Evolutionary conservation across 2,888 invertebrate genomes (phyloP), one percentile per base, ranked within the genome.

Genomic region (Agrotis exclamationis): DNA sequence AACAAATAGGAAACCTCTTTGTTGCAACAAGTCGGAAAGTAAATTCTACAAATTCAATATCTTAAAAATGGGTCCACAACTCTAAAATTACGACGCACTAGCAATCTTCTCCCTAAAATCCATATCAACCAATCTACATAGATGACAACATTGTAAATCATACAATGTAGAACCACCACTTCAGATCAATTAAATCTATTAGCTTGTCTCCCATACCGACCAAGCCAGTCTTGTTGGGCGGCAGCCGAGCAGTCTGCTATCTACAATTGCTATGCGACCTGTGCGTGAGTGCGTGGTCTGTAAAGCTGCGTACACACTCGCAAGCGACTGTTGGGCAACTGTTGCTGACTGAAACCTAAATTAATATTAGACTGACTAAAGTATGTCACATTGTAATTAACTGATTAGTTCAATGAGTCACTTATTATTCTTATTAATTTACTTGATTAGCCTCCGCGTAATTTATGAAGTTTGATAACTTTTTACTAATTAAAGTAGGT

Each of bases 241-340:
- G 92, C 88, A 89, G 94, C 92, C 93, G 92, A 74, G 91, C 93
- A 87, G 93, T 93, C 93, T 93, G 92, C 89, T 66, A 66, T 77
- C 82, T 79, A 76, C 85, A 84, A 88, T 89, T 89, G 83, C 86
- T 88, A 89, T 88, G 87, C 89, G 83, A 64, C 73, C 73, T 76
- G 76, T 79, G 89, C 86, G 72, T 79, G 80, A 82, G 80, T 82
- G 78, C 62, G 78, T 80, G 67, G 45, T 11, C 24, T n/a, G 69
- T 74, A 69, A 69, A 67, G 57, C 63, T 50, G 62, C 16, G 28
- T 20, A 33, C 20, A 54, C 58, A 74, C 45, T 54, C 18, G 7
- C 24, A 20, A 45, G 47, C 20, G 57, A 64, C 64, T 58, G 50
- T 67, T 60, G 47, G 14, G 16, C 53, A 22, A 65, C 50, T 50